Conservation (phyloP, 2,797 vertebrate species). For the Sphenodon punctatus region DNA sequence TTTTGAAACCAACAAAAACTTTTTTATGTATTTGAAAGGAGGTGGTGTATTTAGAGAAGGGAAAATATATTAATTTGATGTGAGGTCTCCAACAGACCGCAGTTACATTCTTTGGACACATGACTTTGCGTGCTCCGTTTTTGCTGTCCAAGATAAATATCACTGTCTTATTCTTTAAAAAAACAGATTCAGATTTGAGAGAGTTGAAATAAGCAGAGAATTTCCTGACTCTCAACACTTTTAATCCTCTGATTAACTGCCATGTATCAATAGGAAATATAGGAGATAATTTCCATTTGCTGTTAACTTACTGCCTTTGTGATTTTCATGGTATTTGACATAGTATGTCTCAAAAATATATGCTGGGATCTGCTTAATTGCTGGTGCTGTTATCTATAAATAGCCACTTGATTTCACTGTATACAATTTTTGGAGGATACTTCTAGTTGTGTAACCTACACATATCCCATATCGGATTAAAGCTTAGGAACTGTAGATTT, state of each 20-base stretch:
- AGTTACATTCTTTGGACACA: constrained; percentile 41
- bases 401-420: no score
- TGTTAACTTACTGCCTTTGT: constrained; percentile 20
- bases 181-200: constrained; percentile 58
- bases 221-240: constrained; percentile 54
- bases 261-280: constrained; percentile 15
- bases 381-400: no score
- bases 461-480: no score
- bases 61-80: constrained; percentile 66
- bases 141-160: constrained; percentile 66
- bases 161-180: constrained; percentile 58
- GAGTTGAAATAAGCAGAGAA: constrained; percentile 51
- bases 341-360: constrained; percentile 27
- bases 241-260: background rate
- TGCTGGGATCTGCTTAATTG: constrained; percentile 18
- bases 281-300: constrained; percentile 17
- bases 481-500: no score
- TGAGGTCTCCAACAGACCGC: constrained; percentile 53
- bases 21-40: constrained; percentile 37
- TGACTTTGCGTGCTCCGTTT: constrained; percentile 54
- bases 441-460: no score
- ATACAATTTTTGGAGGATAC: no score
- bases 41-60: constrained; percentile 44
- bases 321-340: constrained; percentile 40
- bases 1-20: constrained; percentile 48